Evolutionary conservation across 2,113 vertebrate species (phyloP).

Genomic region (Nycticebus coucang): DNA sequence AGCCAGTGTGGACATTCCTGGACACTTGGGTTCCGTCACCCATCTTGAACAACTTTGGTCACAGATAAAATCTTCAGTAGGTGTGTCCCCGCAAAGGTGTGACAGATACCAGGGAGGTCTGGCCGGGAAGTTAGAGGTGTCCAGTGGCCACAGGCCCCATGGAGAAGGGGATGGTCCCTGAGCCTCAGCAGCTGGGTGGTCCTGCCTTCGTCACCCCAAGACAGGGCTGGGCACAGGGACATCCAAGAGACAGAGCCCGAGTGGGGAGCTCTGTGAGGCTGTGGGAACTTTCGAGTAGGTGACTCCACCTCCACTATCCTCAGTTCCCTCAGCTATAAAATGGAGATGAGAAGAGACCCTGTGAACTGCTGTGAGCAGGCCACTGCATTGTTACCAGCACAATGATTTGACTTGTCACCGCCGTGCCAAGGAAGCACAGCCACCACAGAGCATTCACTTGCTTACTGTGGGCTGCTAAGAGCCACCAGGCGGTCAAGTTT

Average conservation of each 20-base stretch:
- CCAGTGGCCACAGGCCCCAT: background rate
- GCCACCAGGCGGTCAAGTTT: background rate
- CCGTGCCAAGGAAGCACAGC: background rate
- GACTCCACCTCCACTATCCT: fast-evolving
- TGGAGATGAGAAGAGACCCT: fast-evolving
- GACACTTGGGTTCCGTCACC: fast-evolving
- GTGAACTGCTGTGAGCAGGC: fast-evolving
- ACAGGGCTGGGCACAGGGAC: background rate
- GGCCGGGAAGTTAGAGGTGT: background rate
- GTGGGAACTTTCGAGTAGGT: fast-evolving
- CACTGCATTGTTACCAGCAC: fast-evolving
- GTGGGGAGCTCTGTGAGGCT: fast-evolving
- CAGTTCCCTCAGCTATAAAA: fast-evolving
- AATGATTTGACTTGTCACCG: fast-evolving
- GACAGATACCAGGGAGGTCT: background rate
- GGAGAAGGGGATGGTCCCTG: background rate
- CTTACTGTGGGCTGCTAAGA: background rate
- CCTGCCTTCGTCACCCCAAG: background rate
- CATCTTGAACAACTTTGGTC: fast-evolving
- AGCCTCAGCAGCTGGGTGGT: fast-evolving
- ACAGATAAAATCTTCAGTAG: background rate
- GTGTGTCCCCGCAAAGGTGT: fast-evolving
- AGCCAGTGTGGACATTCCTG: fast-evolving
- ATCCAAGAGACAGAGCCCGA: fast-evolving
- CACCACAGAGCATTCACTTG: fast-evolving